Conservation (phyloP, 2,113 vertebrate genomes). For the Nesogale talazaci region DNA sequence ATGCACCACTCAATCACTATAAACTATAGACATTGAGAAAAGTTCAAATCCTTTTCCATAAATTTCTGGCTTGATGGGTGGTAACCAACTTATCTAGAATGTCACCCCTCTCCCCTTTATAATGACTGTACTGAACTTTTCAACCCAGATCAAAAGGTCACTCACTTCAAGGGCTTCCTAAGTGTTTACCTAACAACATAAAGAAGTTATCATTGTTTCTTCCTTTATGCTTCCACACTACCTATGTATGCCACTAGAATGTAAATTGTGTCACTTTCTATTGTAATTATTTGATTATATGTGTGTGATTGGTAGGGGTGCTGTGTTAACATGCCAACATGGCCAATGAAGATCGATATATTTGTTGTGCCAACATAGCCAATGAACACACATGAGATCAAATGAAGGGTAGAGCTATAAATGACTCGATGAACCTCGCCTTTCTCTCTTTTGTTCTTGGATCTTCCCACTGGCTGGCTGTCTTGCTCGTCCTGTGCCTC, state of each 20-base stretch:
- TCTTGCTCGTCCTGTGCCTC: too few relatives aligned
- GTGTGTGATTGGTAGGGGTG: too few relatives aligned
- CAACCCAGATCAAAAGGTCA: not conserved
- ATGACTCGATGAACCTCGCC: too few relatives aligned
- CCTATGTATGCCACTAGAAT: not conserved
- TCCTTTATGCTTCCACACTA: not conserved
- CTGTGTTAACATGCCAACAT: too few relatives aligned
- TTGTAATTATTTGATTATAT: not conserved
- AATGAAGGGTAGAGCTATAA: too few relatives aligned
- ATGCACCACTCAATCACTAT: not conserved
- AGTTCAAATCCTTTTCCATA: not conserved
- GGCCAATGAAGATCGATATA: too few relatives aligned
- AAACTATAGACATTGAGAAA: not conserved
- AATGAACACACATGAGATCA: too few relatives aligned
- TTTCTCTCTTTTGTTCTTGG: too few relatives aligned
- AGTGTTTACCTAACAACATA: not conserved
- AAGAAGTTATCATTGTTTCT: not conserved
- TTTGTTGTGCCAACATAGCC: too few relatives aligned
- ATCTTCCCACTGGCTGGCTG: too few relatives aligned
- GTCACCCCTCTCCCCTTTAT: not conserved
- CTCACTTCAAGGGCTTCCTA: not conserved
- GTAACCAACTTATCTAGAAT: not conserved
- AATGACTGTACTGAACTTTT: not conserved
- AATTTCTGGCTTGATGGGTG: not conserved
- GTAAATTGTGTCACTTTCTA: not conserved